These are phyloP conservation scores for Lontra canadensis DNA, from an alignment of 2,113 vertebrate species.

Conservation along the genomic window DNA sequence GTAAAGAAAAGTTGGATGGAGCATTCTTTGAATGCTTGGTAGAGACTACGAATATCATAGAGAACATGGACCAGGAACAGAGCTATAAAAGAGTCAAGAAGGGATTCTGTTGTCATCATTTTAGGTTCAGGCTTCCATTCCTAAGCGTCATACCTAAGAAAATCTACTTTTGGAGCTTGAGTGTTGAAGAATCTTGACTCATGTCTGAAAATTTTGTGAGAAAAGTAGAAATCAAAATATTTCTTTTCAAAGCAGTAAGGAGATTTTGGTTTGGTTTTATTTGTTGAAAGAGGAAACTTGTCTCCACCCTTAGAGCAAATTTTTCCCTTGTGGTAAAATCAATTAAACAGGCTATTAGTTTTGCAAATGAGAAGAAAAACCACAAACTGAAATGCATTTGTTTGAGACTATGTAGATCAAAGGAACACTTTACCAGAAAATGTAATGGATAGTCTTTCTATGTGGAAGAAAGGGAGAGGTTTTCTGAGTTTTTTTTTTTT, in stretches of 20 bases:
- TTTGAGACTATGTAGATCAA: not conserved
- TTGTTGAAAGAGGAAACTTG: not conserved
- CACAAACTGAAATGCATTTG: not conserved
- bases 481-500: not conserved
- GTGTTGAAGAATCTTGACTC: not conserved
- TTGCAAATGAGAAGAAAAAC: constrained; percentile 14
- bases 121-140: not conserved
- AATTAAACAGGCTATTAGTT: not conserved
- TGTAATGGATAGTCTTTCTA: not conserved
- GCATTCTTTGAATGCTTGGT: not conserved
- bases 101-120: not conserved
- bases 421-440: not conserved
- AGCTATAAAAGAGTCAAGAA: not conserved
- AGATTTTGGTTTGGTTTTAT: not conserved
- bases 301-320: not conserved
- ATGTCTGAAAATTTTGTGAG: not conserved
- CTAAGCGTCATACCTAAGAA: not conserved
- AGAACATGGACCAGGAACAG: not conserved
- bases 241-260: not conserved
- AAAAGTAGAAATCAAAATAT: not conserved
- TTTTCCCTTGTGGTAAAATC: not conserved
- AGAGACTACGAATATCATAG: not conserved
- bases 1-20: not conserved
- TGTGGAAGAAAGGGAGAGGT: not conserved
- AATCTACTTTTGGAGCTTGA: not conserved